Evolutionary conservation across 2,113 vertebrate genomes (phyloP), one percentile per base, ranked within the genome.

Genomic region (Apeltes quadracus): DNA sequence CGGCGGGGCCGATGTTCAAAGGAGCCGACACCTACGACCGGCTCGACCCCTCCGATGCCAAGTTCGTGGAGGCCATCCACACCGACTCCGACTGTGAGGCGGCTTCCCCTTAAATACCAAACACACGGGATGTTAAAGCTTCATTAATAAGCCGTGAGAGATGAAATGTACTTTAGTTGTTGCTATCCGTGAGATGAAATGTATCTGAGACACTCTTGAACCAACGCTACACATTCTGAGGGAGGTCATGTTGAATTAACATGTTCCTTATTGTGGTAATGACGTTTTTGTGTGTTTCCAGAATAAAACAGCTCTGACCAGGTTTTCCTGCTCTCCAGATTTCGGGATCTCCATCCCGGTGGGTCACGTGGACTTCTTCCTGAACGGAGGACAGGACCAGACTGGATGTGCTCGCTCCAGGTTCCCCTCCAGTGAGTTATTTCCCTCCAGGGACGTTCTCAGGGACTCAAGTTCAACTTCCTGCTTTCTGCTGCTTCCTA

Each of bases 301-400:
- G 56, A 58, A 3, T 39, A 9, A 59, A 59, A 29, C 14, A 23
- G 7, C 62, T 18, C 62, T 9, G 13, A 39, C 22, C 3, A 38
- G 1, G 1, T 54, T 59, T 61, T 53, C 72, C 80, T 85, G 56
- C 69, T 43, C 91, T 81, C 82, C 91, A 99, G 98, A 95, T 88
- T 95, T 97, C 0, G 98, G 98, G n/a, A 98, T 99, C 82, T 96
- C 94, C 58, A 98, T 97, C 87, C 96, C 96, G 8, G 95, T 99
- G 0, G 98, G 97, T 58, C 97, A 99, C 1, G 93, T 98, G 0
- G 97, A 98, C 84, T 99, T 96, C 80, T 99, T 95, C 4, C 84
- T 98, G 72, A 99, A 99, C 0, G 98, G 96, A 61, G 98, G 97
- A 29, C 95, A 94, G 80, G 97, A 99, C 85, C 98, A 99, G 82